A percentile compares a stretch with the other conserved stretches of the same genome.
Conservation (phyloP, 2,797 vertebrate species). For the Podargus strigoides region DNA sequence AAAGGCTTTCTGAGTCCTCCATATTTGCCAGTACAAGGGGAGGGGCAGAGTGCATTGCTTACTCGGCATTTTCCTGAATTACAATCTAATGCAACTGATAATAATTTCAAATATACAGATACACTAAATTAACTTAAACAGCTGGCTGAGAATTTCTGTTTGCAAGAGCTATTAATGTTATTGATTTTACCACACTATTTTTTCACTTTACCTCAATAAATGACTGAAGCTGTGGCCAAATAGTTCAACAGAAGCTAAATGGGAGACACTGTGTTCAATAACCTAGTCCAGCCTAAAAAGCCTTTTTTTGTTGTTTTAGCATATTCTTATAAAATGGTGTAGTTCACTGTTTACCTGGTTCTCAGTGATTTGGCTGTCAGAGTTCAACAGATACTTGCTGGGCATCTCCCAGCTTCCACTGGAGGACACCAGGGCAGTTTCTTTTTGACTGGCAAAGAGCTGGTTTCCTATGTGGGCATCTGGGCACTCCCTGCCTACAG, state of each 20-base stretch:
- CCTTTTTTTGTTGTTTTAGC: neutral
- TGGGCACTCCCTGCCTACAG: neutral
- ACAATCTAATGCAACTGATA: neutral
- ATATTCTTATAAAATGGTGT: neutral
- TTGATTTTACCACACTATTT: neutral
- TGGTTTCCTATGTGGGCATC: neutral
- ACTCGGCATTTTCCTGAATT: neutral
- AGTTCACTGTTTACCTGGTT: neutral
- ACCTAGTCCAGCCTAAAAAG: neutral
- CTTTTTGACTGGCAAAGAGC: neutral
- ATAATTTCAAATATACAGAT: neutral
- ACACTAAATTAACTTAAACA: neutral
- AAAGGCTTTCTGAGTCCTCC: fast-evolving
- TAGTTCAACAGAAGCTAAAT: neutral
- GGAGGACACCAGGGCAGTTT: neutral
- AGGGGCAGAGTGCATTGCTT: neutral
- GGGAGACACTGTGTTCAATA: neutral
- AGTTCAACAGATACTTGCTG: neutral
- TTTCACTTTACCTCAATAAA: neutral
- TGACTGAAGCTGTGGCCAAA: neutral
- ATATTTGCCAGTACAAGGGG: neutral
- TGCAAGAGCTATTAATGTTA: neutral
- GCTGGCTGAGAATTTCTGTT: conserved; percentile 9
- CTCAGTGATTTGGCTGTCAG: neutral
- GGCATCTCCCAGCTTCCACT: neutral